Evolutionary conservation across 2,888 invertebrate genomes (phyloP), one percentile per base, ranked within the genome.

Genomic region (Polyploca ridens): DNA sequence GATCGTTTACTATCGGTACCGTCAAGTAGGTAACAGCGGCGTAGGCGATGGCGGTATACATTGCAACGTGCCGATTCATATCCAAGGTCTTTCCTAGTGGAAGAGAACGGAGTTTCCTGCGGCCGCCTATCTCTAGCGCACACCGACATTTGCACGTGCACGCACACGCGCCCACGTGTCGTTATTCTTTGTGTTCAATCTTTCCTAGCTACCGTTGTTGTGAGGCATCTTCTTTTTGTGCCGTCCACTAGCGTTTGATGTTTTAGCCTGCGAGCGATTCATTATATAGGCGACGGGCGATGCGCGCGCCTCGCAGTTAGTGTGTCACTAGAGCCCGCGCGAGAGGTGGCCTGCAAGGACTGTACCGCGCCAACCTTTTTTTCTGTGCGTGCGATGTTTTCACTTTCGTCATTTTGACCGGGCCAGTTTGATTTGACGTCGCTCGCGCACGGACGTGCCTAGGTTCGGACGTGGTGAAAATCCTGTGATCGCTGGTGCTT

Each of bases 31-130:
- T 89, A 91, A 88, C 87, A 83, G 87, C 81, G 83, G 91, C 90
- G 93, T 93, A 92, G 93, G 93, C 93, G 92, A 92, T 89, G 89
- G 90, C 90, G 90, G 91, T 92, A 91, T 87, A 90, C 92, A 91
- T 92, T 93, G 93, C 93, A 93, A 91, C 91, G 91, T 91, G 91
- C 91, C 91, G 91, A 91, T 92, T 93, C 90, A 87, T 88, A 91
- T 88, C 94, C 94, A 94, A 94, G 94, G 94, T 93, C 94, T 94
- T 94, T 94, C 94, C 94, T 94, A 90, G 93, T 94, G 94, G 93
- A 94, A 94, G 94, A 94, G 94, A 94, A 94, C 93, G 94, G 94
- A 90, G 94, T 94, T 94, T 94, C 94, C 94, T 94, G 94, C 93
- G 93, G 83, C 90, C 90, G 90, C 92, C 93, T 93, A 91, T 93